A percentile compares a stretch with the other conserved stretches of the same genome.
phyloP scores from a whole-genome alignment of 2,797 vertebrate genomes.

The Zalophus californianus region DNA sequence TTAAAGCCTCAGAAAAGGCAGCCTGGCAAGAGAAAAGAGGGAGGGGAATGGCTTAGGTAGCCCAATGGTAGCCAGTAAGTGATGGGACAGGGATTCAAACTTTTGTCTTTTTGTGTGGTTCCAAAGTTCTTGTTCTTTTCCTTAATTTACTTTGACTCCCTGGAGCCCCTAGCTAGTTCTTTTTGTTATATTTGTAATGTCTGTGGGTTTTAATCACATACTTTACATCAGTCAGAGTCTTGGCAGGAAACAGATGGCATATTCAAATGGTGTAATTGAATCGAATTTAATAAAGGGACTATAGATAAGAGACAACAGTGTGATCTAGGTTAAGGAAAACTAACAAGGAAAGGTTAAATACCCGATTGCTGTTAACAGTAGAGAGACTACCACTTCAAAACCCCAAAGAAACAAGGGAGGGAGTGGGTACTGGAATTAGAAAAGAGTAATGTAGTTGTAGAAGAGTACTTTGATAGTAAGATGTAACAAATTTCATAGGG shows the following conservation, averaged over 20 bases:
- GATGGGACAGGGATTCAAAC: neutral
- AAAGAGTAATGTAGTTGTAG: neutral
- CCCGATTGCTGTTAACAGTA: neutral
- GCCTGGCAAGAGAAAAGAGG: neutral
- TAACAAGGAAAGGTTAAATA: neutral
- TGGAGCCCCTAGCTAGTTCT: neutral
- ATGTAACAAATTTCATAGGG: neutral
- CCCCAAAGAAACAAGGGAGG: neutral
- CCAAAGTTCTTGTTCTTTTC: neutral
- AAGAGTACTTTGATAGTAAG: neutral
- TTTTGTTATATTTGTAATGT: slow-evolving; percentile 2
- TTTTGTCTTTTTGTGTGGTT: neutral
- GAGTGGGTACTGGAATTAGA: neutral
- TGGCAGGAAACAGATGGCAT: slow-evolving; percentile 1
- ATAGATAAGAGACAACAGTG: neutral
- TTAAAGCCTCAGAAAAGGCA: neutral
- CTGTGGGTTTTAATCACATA: slow-evolving; percentile 12
- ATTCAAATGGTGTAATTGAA: neutral
- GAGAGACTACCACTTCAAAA: neutral
- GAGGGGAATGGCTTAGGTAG: neutral
- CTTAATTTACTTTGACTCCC: neutral
- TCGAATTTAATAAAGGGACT: slow-evolving; percentile 37
- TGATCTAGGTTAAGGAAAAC: neutral
- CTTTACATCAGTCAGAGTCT: neutral
- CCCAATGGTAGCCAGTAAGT: neutral